Evolutionary conservation across 2,888 invertebrate genomes (phyloP).

Genomic region (Liodrosophila aerea): DNA sequence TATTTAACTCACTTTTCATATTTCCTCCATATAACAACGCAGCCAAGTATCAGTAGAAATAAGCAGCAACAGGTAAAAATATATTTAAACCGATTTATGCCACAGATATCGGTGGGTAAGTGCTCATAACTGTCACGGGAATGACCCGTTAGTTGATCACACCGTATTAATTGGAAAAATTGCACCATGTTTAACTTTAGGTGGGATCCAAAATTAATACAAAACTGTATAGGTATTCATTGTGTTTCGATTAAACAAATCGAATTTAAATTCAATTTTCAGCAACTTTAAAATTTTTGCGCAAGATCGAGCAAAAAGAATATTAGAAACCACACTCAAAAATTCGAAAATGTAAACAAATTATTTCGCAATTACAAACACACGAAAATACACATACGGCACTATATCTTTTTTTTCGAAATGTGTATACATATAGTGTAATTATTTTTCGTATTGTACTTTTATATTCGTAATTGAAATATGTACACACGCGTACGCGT

Average conservation of each 20-base stretch:
- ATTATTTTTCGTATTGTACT: constrained; percentile 10
- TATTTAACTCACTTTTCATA: constrained; percentile 59
- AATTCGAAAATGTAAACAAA: constrained; percentile 61
- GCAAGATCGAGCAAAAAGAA: constrained; percentile 22
- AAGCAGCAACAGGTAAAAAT: constrained; percentile 50
- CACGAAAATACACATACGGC: constrained; percentile 1
- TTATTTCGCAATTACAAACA: constrained; percentile 59
- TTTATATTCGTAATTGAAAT: not conserved
- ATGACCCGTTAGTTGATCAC: constrained; percentile 57
- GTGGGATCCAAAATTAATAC: constrained; percentile 5
- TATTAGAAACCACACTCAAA: constrained; percentile 39
- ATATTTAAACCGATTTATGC: constrained; percentile 63
- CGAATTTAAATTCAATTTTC: constrained; percentile 9
- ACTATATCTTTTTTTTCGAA: not conserved
- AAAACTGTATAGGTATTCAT: too few relatives aligned
- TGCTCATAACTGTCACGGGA: constrained; percentile 54
- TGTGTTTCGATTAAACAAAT: constrained; percentile 12
- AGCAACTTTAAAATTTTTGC: constrained; percentile 26
- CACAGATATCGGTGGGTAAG: constrained; percentile 74
- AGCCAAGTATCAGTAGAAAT: constrained; percentile 50
- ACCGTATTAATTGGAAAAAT: constrained; percentile 56
- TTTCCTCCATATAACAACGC: constrained; percentile 57
- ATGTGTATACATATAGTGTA: constrained; percentile 8
- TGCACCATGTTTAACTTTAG: constrained; percentile 47
- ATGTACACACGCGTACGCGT: constrained; percentile 27